These are phyloP conservation scores for Panulirus ornatus DNA, from an alignment of 1,140 invertebrate genomes.

Conservation along the genomic window DNA sequence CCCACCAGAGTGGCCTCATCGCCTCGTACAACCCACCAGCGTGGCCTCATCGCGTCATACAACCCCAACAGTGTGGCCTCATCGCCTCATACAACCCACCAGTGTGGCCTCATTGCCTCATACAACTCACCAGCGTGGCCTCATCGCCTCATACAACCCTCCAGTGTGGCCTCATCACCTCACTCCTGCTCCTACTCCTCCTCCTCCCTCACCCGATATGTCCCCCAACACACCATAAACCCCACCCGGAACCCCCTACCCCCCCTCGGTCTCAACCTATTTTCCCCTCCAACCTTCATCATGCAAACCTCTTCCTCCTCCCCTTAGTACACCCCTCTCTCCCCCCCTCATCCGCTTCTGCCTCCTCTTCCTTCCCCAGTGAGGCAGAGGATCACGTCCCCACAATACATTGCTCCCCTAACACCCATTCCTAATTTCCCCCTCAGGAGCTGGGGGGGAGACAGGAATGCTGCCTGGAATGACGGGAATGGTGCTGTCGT, in stretches of 20 bases:
- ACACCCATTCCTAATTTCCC: slow-evolving; percentile 10
- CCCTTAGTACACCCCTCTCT: slow-evolving; percentile 12
- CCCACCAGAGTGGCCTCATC: no score
- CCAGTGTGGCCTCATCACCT: not conserved
- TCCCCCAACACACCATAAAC: not conserved
- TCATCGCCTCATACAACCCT: no score
- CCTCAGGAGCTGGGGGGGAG: not conserved
- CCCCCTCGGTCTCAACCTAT: not conserved
- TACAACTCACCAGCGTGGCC: no score
- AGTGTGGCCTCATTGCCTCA: no score
- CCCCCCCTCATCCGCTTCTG: not conserved
- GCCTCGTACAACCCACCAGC: no score
- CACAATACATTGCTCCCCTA: not conserved
- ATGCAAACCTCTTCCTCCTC: not conserved
- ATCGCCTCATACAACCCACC: no score
- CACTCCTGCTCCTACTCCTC: not conserved
- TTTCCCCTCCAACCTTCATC: not conserved
- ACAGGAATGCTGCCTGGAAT: slow-evolving; percentile 36
- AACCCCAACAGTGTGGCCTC: no score
- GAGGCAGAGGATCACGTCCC: not conserved
- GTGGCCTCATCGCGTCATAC: no score
- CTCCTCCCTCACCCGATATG: not conserved
- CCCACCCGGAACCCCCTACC: not conserved
- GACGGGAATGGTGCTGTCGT: slow-evolving; percentile 30
- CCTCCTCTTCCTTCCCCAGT: not conserved